phyloP scores from a whole-genome alignment of 1,140 invertebrate genomes.

The Littorina saxatilis region DNA sequence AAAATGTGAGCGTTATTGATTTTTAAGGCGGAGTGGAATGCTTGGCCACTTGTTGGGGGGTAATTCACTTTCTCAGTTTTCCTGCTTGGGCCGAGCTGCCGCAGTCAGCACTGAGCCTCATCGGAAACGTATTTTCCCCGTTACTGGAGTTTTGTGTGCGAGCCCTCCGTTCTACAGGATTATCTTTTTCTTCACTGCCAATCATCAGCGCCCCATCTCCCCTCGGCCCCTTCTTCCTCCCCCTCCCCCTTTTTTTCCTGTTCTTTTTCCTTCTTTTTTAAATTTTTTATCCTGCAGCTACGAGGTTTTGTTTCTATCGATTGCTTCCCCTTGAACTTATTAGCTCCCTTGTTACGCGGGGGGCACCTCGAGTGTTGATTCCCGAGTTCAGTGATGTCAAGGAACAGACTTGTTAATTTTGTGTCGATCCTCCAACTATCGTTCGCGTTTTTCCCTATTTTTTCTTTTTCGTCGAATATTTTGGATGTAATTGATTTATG shows the following conservation, averaged over 20 bases:
- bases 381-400: not conserved
- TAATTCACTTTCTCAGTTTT: conserved; percentile 28
- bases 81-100: conserved; percentile 7
- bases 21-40: not conserved
- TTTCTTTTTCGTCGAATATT: not conserved
- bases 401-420: too few relatives aligned
- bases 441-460: not conserved
- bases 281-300: too few relatives aligned
- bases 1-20: conserved; percentile 34
- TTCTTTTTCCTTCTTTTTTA: too few relatives aligned
- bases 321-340: too few relatives aligned
- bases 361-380: not conserved
- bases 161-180: not conserved
- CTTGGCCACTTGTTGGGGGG: not conserved
- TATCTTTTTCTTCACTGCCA: too few relatives aligned
- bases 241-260: not conserved
- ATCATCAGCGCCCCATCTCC: too few relatives aligned
- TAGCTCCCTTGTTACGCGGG: too few relatives aligned
- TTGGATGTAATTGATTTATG: not conserved
- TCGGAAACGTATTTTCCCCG: conserved; percentile 15
- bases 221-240: not conserved
- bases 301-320: too few relatives aligned
- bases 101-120: not conserved
- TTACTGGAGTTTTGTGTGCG: not conserved
- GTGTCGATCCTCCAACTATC: too few relatives aligned